These are phyloP conservation scores for Geodia barretti DNA, from an alignment of 37 sponge, comb jelly and placozoan species.

Conservation along the genomic window DNA sequence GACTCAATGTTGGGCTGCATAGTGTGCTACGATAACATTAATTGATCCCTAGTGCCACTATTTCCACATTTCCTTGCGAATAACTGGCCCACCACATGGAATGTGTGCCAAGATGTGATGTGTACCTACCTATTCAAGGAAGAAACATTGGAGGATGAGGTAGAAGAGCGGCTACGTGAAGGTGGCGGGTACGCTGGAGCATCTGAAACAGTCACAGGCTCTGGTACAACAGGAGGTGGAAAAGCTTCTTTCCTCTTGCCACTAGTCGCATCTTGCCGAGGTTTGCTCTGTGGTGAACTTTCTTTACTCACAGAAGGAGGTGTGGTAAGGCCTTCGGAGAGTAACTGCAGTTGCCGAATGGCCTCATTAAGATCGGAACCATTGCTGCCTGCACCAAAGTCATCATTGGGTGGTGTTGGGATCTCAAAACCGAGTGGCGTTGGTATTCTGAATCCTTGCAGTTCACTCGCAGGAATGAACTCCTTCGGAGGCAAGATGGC, in stretches of 20 bases:
- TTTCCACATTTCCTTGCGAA: too few relatives aligned
- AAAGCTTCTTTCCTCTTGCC: not conserved
- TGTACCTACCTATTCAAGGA: too few relatives aligned
- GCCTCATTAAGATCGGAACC: not conserved
- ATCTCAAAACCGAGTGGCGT: not conserved
- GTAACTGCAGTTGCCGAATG: constrained; percentile 15
- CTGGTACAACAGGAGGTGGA: not conserved
- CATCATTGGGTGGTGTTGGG: not conserved
- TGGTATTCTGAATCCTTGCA: not conserved
- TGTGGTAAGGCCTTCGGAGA: not conserved
- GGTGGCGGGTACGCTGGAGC: not conserved
- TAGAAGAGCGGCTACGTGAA: not conserved
- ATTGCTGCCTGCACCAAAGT: not conserved
- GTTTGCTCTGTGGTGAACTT: not conserved
- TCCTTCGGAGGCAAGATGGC: not conserved
- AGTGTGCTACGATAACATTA: too few relatives aligned
- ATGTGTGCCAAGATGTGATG: too few relatives aligned
- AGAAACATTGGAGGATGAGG: not conserved
- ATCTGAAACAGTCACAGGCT: not conserved
- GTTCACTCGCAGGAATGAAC: not conserved
- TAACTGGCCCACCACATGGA: too few relatives aligned
- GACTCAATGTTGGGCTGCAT: too few relatives aligned
- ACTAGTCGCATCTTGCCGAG: too few relatives aligned
- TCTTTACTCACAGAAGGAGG: not conserved
- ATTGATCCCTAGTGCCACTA: too few relatives aligned